These are phyloP conservation scores for Dryocosmus kuriphilus DNA, from an alignment of 2,888 invertebrate species.

Conservation along the genomic window DNA sequence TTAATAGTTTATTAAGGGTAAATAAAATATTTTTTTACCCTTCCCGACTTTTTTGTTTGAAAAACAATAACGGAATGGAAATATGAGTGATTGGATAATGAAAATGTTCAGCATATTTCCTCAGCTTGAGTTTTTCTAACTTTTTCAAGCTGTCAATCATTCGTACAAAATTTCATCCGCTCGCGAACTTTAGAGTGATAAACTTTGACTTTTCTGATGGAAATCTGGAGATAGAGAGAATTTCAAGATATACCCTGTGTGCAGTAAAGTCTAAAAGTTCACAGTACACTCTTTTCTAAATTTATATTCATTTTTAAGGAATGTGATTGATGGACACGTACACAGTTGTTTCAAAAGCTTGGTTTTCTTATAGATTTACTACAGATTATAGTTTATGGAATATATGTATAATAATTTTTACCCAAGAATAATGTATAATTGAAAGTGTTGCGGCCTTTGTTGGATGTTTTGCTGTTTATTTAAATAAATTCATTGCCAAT, in stretches of 20 bases:
- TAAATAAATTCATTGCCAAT: no score
- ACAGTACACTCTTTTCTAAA: background rate
- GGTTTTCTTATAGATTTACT: background rate
- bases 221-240: background rate
- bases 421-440: no score
- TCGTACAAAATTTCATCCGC: background rate
- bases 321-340: background rate
- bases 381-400: no score
- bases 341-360: background rate
- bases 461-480: no score
- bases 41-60: background rate
- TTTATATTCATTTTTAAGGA: background rate
- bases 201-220: background rate
- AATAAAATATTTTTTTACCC: background rate
- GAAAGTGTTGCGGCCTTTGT: no score
- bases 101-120: background rate
- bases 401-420: no score
- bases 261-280: background rate
- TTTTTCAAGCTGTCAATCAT: background rate
- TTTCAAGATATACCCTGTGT: background rate
- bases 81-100: background rate
- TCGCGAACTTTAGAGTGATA: background rate
- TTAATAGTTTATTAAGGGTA: conserved; percentile 6
- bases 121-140: background rate
- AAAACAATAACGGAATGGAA: background rate